These are phyloP conservation scores for Bombycilla garrulus DNA, from an alignment of 2,113 vertebrate genomes.

Conservation along the genomic window DNA sequence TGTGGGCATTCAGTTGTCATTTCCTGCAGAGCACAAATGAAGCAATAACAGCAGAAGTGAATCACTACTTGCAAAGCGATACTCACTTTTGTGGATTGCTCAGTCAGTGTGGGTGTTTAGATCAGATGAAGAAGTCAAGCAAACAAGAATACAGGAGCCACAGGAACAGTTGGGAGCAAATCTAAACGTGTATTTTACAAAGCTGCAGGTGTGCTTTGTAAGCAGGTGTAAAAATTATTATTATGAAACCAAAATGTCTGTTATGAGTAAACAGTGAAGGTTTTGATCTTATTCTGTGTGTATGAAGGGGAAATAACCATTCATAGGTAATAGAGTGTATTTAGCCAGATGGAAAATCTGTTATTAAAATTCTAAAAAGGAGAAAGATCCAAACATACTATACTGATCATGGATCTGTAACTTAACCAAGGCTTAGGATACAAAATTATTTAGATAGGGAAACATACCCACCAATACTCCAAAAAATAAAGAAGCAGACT, in stretches of 20 bases:
- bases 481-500: neutral
- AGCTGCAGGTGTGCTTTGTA: neutral
- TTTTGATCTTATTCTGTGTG: neutral
- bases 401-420: neutral
- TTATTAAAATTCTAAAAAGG: neutral
- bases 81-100: neutral
- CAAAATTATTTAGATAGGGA: neutral
- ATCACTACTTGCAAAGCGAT: neutral
- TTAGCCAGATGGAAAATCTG: neutral
- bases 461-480: neutral
- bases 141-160: neutral
- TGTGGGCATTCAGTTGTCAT: neutral
- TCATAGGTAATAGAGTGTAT: neutral
- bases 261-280: neutral
- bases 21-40: neutral
- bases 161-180: neutral
- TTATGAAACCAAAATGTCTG: neutral
- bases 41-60: neutral
- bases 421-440: neutral
- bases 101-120: neutral
- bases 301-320: neutral
- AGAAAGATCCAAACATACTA: neutral
- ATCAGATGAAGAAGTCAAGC: constrained; percentile 1
- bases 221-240: constrained; percentile 23
- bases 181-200: constrained; percentile 4